Percentiles rank a stretch among this genome's conserved stretches.
phyloP scores from a whole-genome alignment of 2,113 vertebrate species.

The Perognathus longimembris region DNA sequence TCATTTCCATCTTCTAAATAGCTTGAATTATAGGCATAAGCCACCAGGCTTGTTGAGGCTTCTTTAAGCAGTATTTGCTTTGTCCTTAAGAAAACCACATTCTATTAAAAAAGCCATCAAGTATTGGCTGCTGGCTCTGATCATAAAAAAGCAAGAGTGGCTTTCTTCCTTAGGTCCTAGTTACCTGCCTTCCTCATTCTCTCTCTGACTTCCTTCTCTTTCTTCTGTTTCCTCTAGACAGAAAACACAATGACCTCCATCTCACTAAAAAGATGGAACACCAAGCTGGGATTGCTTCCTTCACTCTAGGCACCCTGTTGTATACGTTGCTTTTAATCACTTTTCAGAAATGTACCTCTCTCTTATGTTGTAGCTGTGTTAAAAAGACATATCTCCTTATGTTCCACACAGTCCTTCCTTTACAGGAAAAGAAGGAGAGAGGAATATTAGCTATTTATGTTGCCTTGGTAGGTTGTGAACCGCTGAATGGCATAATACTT shows the following conservation, averaged over 20 bases:
- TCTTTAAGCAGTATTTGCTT: conserved; percentile 32
- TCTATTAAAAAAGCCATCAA: conserved; percentile 16
- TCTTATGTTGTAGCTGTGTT: conserved; percentile 1
- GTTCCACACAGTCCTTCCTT: conserved; percentile 4
- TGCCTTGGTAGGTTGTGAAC: not conserved
- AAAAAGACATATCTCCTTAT: not conserved
- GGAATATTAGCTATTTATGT: not conserved
- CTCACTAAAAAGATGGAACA: not conserved
- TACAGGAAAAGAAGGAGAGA: conserved; percentile 1
- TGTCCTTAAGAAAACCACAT: conserved; percentile 41
- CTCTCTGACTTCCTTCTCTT: not conserved
- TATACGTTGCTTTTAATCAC: conserved; percentile 16
- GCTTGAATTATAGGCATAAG: no score
- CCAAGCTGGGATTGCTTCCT: not conserved
- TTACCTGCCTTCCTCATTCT: not conserved
- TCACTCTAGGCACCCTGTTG: conserved; percentile 10
- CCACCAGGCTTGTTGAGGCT: not conserved
- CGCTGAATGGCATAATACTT: conserved; percentile 26
- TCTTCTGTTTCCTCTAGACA: not conserved
- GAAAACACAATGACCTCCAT: not conserved
- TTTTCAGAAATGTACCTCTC: conserved; percentile 32
- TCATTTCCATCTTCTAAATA: not conserved
- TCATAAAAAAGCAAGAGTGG: conserved; percentile 5
- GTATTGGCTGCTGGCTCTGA: not conserved
- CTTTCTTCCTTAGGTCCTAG: not conserved